Base-by-base conservation (phyloP, 2,113 vertebrate genomes). In the Leucopternis melanops region DNA sequence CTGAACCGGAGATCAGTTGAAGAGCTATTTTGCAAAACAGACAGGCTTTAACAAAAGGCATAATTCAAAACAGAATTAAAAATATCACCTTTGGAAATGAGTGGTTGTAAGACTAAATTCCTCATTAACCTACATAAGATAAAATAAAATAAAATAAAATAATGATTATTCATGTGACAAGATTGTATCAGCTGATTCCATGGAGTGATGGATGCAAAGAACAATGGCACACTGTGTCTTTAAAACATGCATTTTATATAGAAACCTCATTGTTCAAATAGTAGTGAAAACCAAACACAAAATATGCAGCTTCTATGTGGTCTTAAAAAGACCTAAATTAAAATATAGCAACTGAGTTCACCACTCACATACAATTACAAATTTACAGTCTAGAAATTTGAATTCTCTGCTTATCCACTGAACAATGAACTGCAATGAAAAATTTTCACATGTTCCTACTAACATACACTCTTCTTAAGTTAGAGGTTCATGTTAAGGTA, bases 1-100 rank as follows among this genome's bases (percentile, higher is more conserved):
- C 99, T 99, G 96, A 99, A 99, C 26, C 99, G 98, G 50, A 99
- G 98, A 86, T 99, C 99, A 6, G 98, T 98, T 5, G 98, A 98
- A 47, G 99, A 99, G 62, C 99, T 99, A 78, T 4, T 31, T 17
- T 19, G 22, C 3, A 75, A 79, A 97, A 94, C 40, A 96, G 40
- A 95, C 4, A 65, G 21, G 13, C 31, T 86, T 81, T 81, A 95
- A 57, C 20, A 13, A 19, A 40, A 38, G n/a, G 16, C 34, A 12
- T 34, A 57, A 57, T 1, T 34, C 49, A 52, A 27, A 59, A 36
- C 7, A 54, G 62, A 16, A 62, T 15, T 66, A 10, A 45, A 50
- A 42, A 18, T 19, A 42, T 0, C 50, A 52, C 50, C 17, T 0
- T 10, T 10, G 17, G 36, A 74, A 55, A 29, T 2, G 6, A n/a